Base-by-base conservation (phyloP, 2,113 vertebrate species). In the Hydrochoerus hydrochaeris region DNA sequence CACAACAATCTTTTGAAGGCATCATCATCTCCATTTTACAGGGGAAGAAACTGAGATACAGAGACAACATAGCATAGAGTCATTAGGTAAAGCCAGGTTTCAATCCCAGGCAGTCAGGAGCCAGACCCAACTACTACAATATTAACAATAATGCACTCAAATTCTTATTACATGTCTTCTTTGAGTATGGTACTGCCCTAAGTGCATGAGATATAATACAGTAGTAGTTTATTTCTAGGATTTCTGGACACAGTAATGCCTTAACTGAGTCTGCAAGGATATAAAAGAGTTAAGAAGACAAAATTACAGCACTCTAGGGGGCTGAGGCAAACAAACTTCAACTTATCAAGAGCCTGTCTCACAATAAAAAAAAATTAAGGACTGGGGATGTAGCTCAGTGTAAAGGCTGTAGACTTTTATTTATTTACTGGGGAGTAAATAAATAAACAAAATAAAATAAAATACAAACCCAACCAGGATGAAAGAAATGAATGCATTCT, bases 11-110 rank as follows among this genome's bases (percentile, higher is more conserved):
- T 88, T 85, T 88, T 52, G 77, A 94, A 90, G 44, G 41, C 5
- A 80, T 58, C 78, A n/a, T 54, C 75, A 85, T 16, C 11, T 26
- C 24, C 22, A 71, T 73, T 85, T 92, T 60, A 95, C 30, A 91
- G 54, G 57, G 41, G 46, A 84, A 65, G 77, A 97, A 87, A 95
- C 22, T 83, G 81, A 83, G 17, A n/a, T n/a, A 67, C 41, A 91
- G 10, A 92, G 81, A 44, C 2, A 92, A 73, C 5, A 77, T 41
- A 52, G 16, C 5, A 77, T 41, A 52, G 16, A 93, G 44, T 73
- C 65, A 93, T 73, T 91, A 4, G 92, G 54, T 71, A 89, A 96
- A 94, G 49, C 6, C 49, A 81, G 57, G 44, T 88, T 95, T 93
- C 46, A 83, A 83, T 73, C 46, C 22, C n/a, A 89, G 13, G 32